These are phyloP conservation scores for Pteronura brasiliensis DNA, from an alignment of 2,113 vertebrate species.

Conservation along the genomic window DNA sequence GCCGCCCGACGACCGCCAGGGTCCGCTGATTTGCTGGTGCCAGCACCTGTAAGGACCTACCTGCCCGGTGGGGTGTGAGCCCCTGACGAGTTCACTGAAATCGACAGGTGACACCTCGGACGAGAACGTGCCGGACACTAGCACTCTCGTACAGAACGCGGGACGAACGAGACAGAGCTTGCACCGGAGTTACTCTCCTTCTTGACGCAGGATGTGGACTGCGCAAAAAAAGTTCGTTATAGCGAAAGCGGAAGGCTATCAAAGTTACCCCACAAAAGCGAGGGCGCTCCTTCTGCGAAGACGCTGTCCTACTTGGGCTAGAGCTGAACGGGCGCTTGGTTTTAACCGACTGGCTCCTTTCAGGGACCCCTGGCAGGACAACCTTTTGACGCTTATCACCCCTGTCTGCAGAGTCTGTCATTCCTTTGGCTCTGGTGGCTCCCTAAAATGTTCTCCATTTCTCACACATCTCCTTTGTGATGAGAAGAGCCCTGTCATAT, in stretches of 20 bases:
- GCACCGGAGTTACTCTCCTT: rapidly evolving
- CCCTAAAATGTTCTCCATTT: too few relatives aligned
- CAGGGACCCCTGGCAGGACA: background rate
- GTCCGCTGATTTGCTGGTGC: background rate
- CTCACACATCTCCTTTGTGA: background rate
- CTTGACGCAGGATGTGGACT: background rate
- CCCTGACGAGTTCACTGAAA: background rate
- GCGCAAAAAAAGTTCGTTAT: background rate
- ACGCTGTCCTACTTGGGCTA: background rate
- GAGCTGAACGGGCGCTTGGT: rapidly evolving
- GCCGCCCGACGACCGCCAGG: rapidly evolving
- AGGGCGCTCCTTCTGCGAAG: background rate
- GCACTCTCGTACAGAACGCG: background rate
- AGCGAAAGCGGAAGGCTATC: background rate
- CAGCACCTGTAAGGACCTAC: background rate
- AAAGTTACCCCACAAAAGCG: background rate
- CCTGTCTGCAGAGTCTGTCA: background rate
- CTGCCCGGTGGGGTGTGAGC: too few relatives aligned
- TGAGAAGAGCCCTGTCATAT: background rate
- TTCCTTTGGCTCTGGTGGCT: background rate
- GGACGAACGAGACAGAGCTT: background rate
- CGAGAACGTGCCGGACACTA: background rate
- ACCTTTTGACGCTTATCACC: background rate
- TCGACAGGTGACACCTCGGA: background rate
- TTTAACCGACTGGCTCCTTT: background rate